Base-by-base conservation (phyloP, 2,797 vertebrate genomes). In the Chromobotia macracanthus region DNA sequence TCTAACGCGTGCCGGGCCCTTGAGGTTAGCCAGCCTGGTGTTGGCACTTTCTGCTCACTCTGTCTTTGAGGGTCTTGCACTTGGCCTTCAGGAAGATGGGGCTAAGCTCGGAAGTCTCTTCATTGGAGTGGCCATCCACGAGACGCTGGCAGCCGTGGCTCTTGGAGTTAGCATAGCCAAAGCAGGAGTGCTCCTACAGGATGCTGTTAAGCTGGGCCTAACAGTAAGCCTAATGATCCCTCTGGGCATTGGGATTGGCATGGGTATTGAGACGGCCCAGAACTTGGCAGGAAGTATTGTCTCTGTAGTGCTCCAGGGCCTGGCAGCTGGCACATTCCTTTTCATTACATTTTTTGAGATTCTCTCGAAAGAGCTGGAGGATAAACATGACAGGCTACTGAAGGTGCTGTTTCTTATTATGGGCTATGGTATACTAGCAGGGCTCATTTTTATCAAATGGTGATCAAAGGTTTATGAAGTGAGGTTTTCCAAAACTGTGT, bases 301-400 rank as follows among this genome's bases (percentile, higher is more conserved):
- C 0, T 97, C 96, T 0, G 93, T 95, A 82, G 90, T 97, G 68
- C 92, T 98, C 68, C 97, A 98, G 84, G 96, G 97, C 15, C 1
- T 96, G 0, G 95, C 96, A 0, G 95, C 92, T 0, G 97, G 97
- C 15, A 98, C 97, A 1, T 98, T 98, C 87, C 90, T 98, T 12
- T 98, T 98, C 0, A 85, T 98, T 86, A 96, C 95, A 44, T 98
- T 98, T 90, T 95, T 98, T 0, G 96, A 99, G 91, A 95, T 99
- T 83, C 89, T 99, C 60, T 92, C 90, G 0, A 94, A 90, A 63
- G 97, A 99, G 87, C 86, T 99, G 85, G 95, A 97, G 44, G 95
- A 95, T n/a, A 96, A 96, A 84, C 92, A 76, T 0, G 92, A 96
- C 78, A 92, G 95, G 0, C 92, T 98, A 55, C 90, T 98, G 69